A percentile compares a stretch with the other conserved stretches of the same genome.
Evolutionary conservation across 2,888 invertebrate genomes (phyloP).

Genomic region (Habroteleia sp.): DNA sequence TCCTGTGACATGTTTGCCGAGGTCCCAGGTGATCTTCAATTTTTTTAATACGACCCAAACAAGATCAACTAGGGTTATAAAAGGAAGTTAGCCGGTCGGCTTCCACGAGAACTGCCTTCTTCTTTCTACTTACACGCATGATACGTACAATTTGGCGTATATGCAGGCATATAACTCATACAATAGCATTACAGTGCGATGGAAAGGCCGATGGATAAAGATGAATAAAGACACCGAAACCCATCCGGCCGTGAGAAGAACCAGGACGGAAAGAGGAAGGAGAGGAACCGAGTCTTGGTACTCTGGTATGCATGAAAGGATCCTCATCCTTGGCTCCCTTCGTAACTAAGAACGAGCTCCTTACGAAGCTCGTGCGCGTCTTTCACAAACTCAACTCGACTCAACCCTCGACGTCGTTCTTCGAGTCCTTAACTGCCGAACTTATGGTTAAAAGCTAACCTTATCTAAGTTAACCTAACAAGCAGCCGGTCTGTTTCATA

Average conservation of each 20-base stretch:
- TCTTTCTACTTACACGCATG: constrained; percentile 46
- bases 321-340: constrained; percentile 71
- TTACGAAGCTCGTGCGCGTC: constrained; percentile 57
- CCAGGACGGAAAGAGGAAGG: constrained; percentile 23
- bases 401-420: constrained; percentile 68
- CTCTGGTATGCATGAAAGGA: constrained; percentile 80
- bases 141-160: constrained; percentile 56
- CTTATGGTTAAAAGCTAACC: constrained; percentile 65
- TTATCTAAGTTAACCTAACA: constrained; percentile 59
- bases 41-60: constrained; percentile 60
- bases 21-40: constrained; percentile 63
- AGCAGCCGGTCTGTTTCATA: constrained; percentile 61
- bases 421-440: constrained; percentile 73
- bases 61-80: constrained; percentile 61
- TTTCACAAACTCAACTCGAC: constrained; percentile 52
- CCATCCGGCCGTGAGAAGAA: background rate
- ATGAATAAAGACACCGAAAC: constrained; percentile 5
- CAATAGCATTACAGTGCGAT: constrained; percentile 51
- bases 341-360: constrained; percentile 67
- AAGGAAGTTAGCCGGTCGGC: constrained; percentile 52
- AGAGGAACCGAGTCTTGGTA: constrained; percentile 59
- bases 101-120: constrained; percentile 39
- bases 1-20: constrained; percentile 40
- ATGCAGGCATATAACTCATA: constrained; percentile 55
- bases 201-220: constrained; percentile 41